phyloP scores from a whole-genome alignment of 2,113 vertebrate genomes.

The Athene cunicularia region DNA sequence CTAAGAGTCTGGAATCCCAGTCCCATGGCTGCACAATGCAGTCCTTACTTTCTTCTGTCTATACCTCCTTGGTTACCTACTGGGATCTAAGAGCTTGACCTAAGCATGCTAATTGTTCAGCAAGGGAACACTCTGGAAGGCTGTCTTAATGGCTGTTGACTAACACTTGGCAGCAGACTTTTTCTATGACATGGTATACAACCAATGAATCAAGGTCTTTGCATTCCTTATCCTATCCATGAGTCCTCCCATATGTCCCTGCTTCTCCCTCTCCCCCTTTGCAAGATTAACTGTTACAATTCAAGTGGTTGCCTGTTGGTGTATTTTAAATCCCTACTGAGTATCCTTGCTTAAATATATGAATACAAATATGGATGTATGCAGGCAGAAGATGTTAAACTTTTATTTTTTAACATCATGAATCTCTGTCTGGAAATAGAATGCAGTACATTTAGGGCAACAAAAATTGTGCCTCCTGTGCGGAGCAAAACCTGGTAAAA shows the following conservation, averaged over 20 bases:
- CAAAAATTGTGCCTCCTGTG: neutral
- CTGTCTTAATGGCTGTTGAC: neutral
- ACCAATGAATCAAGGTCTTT: neutral
- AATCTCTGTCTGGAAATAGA: neutral
- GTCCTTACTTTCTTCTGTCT: neutral
- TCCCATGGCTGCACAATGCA: neutral
- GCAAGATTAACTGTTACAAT: neutral
- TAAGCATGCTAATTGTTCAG: neutral
- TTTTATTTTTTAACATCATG: neutral
- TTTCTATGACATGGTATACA: neutral
- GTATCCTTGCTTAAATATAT: neutral
- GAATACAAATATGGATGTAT: neutral
- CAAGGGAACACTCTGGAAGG: neutral
- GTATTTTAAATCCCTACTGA: neutral
- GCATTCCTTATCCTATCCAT: neutral
- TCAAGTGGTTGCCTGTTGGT: neutral
- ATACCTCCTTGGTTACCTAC: neutral
- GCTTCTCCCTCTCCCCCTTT: neutral
- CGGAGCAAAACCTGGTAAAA: neutral
- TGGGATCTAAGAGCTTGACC: neutral
- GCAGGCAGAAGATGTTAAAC: neutral
- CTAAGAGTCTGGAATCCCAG: neutral
- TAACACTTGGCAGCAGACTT: neutral
- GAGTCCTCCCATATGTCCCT: neutral
- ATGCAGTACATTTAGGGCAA: neutral